Conservation (phyloP, 2,888 invertebrate species). For the Hartigia nigra region DNA sequence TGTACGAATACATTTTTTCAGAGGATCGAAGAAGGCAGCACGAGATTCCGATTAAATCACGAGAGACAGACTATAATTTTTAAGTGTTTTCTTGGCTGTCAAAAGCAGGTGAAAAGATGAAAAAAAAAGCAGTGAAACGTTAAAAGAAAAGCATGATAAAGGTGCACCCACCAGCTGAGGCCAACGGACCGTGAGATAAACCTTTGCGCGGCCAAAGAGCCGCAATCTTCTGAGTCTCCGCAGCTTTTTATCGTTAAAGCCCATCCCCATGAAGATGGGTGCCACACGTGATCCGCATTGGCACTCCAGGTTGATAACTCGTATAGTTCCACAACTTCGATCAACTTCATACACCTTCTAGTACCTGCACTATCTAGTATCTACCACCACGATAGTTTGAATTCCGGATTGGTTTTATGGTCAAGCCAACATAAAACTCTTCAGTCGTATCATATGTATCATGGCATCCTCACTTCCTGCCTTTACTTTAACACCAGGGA, state of each 20-base stretch:
- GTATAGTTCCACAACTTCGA: slow-evolving; percentile 41
- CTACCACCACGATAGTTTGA: background rate
- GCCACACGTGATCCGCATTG: slow-evolving; percentile 63
- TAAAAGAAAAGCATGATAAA: slow-evolving; percentile 4
- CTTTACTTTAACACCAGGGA: background rate
- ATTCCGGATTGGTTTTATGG: background rate
- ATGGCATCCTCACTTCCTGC: background rate
- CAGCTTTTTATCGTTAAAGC: slow-evolving; percentile 70
- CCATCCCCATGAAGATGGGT: slow-evolving; percentile 66
- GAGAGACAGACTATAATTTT: background rate
- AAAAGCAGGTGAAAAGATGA: background rate
- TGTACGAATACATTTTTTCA: background rate
- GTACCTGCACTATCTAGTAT: background rate
- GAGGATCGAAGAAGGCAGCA: background rate
- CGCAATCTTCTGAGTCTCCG: slow-evolving; percentile 70
- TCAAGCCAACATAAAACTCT: background rate
- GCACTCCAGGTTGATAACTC: slow-evolving; percentile 61
- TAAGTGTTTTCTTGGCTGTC: background rate
- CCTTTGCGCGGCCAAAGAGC: slow-evolving; percentile 73
- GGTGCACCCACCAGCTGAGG: slow-evolving; percentile 69
- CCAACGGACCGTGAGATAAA: slow-evolving; percentile 72
- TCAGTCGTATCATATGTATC: background rate
- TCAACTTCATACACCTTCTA: slow-evolving; percentile 40
- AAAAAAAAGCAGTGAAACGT: background rate
- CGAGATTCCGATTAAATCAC: background rate